A percentile compares a stretch with the other conserved stretches of the same genome.
These are phyloP conservation scores for Eulemur macaco DNA, from an alignment of 2,113 vertebrate genomes.

Conservation along the genomic window DNA sequence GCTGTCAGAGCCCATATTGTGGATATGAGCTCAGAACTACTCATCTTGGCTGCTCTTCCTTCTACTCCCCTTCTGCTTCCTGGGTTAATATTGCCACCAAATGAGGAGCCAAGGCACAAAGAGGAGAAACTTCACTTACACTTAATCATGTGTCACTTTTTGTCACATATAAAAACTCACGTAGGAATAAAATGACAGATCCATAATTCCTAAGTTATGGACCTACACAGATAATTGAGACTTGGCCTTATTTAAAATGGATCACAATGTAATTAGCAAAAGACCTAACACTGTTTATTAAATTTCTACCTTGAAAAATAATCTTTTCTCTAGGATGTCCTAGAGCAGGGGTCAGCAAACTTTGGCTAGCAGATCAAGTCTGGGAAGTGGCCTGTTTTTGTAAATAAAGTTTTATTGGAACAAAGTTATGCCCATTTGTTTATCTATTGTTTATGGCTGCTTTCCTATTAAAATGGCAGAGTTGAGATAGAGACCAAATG, in stretches of 20 bases:
- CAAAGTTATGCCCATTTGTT: not conserved
- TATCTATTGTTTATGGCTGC: not conserved
- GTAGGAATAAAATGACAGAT: not conserved
- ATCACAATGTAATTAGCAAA: not conserved
- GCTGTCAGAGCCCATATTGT: not conserved
- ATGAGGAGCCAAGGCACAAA: not conserved
- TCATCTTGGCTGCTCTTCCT: not conserved
- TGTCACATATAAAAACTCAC: not conserved
- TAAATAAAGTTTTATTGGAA: conserved; percentile 36
- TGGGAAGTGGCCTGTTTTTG: not conserved
- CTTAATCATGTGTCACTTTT: not conserved
- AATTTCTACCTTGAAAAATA: conserved; percentile 19
- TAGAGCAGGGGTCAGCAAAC: not conserved
- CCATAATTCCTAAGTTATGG: not conserved
- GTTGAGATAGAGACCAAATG: not conserved
- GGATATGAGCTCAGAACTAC: not conserved
- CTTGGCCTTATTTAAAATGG: conserved; percentile 30
- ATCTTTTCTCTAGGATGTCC: conserved; percentile 19
- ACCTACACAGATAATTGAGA: not conserved
- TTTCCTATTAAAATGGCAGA: not conserved
- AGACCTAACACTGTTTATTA: not conserved
- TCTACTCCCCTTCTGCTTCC: not conserved
- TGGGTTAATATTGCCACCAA: not conserved
- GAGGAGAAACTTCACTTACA: not conserved
- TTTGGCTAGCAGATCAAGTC: not conserved